Evolutionary conservation across 2,888 invertebrate species (phyloP), one percentile per base, ranked within the genome.

Genomic region (Tillus elongatus): DNA sequence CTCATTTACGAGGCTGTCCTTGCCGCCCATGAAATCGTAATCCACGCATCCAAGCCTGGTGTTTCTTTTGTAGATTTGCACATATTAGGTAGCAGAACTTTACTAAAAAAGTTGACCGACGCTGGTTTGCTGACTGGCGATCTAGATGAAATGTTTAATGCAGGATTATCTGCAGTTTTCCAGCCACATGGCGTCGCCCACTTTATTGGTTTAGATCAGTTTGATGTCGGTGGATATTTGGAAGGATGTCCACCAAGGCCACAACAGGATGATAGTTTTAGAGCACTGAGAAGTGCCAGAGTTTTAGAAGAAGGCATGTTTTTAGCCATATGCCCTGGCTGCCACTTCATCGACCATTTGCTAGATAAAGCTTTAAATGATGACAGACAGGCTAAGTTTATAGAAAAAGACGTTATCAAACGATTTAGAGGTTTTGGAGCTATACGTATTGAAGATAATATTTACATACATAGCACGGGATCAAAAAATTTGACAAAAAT

Each of bases 131-230:
- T 32, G 9, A 11, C 4, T 4, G 32, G 32, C 4, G 32, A 32
- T 4, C 6, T 32, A 6, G 4, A 4, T 4, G 32, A 32, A 15
- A 32, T 32, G 32, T 6, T 32, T 6, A 15, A 32, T 6, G 15
- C 13, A 6, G 32, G 32, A 11, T 9, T 32, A 8, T 8, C 14
- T 14, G 32, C 9, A 11, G 15, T 15, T 6, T 32, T 32, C 10
- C 32, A 32, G 13, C 32, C 32, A 14, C 32, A 32, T 15, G 32
- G 32, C 8, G 4, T 32, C 4, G 32, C 13, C 8, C 32, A 32
- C 10, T 32, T 32, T 11, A 11, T 32, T 6, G 32, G 32, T 14
- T 19, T 19, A 8, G 32, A 32, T 15, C 4, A 9, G 6, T 10
- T 9, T 15, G 32, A 32, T 15, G 32, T 32, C 4, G 32, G 32